Percentiles rank a stretch among this genome's conserved stretches.
Conservation (phyloP, 30 jellyfish, hydroid and myxozoan species). For the Hydra vulgaris region DNA sequence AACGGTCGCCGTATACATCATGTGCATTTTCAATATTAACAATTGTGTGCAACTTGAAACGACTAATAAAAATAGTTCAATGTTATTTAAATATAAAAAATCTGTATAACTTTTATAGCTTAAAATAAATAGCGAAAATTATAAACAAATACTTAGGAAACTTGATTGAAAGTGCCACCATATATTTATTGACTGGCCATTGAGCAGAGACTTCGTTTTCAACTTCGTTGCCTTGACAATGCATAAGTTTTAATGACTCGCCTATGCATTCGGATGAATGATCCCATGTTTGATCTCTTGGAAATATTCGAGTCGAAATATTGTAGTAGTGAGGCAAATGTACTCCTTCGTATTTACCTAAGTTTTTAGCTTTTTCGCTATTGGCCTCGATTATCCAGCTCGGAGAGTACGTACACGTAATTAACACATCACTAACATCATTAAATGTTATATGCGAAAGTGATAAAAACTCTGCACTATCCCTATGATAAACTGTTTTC, state of each 20-base stretch:
- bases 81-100: too few relatives aligned
- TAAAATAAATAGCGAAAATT: neutral
- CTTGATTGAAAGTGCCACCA: conserved; percentile 26
- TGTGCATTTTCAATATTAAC: conserved; percentile 56
- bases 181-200: conserved; percentile 24
- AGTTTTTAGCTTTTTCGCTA: conserved; percentile 27
- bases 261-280: conserved; percentile 47
- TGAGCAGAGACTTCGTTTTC: conserved; percentile 31
- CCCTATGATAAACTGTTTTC: conserved; percentile 62
- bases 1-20: conserved; percentile 37
- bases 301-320: conserved; percentile 40
- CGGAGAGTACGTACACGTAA: conserved; percentile 42
- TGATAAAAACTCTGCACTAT: conserved; percentile 54
- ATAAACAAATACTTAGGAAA: conserved; percentile 46
- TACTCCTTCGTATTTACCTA: conserved; percentile 54
- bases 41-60: conserved; percentile 46
- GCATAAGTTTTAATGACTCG: conserved; percentile 42
- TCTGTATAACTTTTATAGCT: too few relatives aligned
- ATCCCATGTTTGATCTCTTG: conserved; percentile 57
- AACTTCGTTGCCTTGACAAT: conserved; percentile 51
- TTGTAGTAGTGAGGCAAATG: conserved; percentile 63
- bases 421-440: conserved; percentile 25
- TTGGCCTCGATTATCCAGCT: conserved; percentile 36
- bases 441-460: conserved; percentile 34
- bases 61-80: too few relatives aligned